Conservation (phyloP, 2,797 vertebrate species). For the Coluber constrictor region DNA sequence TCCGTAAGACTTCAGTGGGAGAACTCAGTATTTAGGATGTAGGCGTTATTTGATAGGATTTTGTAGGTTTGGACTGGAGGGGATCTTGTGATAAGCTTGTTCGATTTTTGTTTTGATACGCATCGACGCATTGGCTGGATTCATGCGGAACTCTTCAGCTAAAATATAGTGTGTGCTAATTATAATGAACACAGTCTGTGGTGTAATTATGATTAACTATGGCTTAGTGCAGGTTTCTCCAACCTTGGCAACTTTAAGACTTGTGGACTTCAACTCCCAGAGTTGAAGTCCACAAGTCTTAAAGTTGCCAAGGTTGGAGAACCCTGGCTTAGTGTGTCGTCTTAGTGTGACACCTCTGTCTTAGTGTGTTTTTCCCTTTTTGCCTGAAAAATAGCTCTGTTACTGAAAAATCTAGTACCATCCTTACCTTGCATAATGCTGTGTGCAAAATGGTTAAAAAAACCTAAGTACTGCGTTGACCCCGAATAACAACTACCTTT, state of each 20-base stretch:
- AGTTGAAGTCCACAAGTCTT: too few species aligned
- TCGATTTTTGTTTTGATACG: not conserved
- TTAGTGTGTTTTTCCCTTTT: not conserved
- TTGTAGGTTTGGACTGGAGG: too few species aligned
- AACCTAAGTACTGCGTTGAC: too few species aligned
- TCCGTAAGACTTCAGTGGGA: not conserved
- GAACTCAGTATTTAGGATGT: too few species aligned
- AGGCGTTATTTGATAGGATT: not conserved
- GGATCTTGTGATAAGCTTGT: not conserved
- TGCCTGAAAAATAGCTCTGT: not conserved
- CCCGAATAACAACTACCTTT: not conserved
- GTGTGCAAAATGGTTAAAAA: not conserved
- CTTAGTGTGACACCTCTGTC: not conserved
- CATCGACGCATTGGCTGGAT: not conserved
- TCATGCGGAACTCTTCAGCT: not conserved
- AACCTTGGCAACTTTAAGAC: too few species aligned
- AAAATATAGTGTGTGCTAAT: not conserved
- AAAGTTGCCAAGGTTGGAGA: too few species aligned
- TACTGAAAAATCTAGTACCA: not conserved
- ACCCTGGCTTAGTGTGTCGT: not conserved
- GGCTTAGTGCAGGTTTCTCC: not conserved
- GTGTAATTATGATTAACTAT: not conserved
- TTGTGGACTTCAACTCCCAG: too few species aligned
- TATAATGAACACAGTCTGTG: not conserved
- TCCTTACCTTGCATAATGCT: not conserved